Evolutionary conservation across 2,888 invertebrate genomes (phyloP).

Genomic region (Papilio gigon): DNA sequence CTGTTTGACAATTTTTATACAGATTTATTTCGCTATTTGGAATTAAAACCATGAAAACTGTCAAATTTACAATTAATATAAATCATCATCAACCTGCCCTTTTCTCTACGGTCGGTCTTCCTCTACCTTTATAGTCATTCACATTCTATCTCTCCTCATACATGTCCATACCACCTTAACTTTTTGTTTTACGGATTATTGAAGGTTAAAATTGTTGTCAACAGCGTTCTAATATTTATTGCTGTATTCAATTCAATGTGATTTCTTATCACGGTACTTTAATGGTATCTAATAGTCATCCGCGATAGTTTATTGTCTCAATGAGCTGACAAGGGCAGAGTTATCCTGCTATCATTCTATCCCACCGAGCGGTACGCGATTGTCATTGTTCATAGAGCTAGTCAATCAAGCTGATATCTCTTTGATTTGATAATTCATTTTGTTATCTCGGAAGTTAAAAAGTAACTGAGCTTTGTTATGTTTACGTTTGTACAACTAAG

Average conservation of each 20-base stretch:
- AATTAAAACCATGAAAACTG: too few relatives aligned
- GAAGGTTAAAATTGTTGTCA: too few relatives aligned
- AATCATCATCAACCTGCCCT: too few relatives aligned
- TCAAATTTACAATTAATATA: too few relatives aligned
- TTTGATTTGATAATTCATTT: not conserved
- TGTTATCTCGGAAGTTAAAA: not conserved
- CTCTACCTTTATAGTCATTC: too few relatives aligned
- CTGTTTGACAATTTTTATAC: too few relatives aligned
- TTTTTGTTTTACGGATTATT: too few relatives aligned
- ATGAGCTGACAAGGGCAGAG: conserved; percentile 9
- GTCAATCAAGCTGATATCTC: not conserved
- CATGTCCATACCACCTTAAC: too few relatives aligned
- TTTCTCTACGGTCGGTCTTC: too few relatives aligned
- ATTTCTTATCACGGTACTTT: not conserved
- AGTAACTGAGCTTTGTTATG: not conserved
- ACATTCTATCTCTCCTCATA: too few relatives aligned
- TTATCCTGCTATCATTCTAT: not conserved
- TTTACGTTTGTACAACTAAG: not conserved
- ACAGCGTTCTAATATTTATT: too few relatives aligned
- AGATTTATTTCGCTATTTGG: too few relatives aligned
- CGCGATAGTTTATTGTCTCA: conserved; percentile 10
- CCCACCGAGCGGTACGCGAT: not conserved
- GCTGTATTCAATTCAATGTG: not conserved
- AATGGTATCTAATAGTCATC: not conserved
- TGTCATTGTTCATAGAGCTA: not conserved